Conservation (phyloP, 2,888 invertebrate genomes). For the Lymantria monacha region DNA sequence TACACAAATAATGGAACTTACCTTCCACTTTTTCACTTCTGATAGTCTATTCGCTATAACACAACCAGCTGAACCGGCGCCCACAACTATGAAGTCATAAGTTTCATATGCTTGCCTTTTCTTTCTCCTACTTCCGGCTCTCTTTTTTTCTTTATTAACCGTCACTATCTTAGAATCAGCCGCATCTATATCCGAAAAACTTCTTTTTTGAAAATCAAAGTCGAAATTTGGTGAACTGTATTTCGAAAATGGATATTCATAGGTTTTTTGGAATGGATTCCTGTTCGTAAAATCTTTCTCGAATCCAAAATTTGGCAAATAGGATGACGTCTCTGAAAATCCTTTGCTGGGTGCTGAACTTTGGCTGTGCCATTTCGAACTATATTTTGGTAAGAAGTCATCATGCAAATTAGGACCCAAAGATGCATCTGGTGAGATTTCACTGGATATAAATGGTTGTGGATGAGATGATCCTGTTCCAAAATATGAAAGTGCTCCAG, state of each 20-base stretch:
- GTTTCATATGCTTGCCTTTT: conserved; percentile 55
- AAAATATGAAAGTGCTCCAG: conserved; percentile 5
- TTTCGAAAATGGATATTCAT: conserved; percentile 23
- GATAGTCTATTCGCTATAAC: conserved; percentile 85
- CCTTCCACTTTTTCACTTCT: conserved; percentile 84
- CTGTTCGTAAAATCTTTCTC: conserved; percentile 1
- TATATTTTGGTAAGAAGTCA: conserved; percentile 32
- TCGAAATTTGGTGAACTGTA: conserved; percentile 14
- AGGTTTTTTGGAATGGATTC: conserved; percentile 7
- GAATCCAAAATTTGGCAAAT: conserved; percentile 39
- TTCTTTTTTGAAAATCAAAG: conserved; percentile 32
- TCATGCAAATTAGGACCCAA: conserved; percentile 31
- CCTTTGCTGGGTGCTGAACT: conserved; percentile 43
- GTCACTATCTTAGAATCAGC: conserved; percentile 42
- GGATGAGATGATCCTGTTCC: conserved; percentile 5
- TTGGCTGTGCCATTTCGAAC: conserved; percentile 38
- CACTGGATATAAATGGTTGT: conserved; percentile 16
- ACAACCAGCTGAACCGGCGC: conserved; percentile 86
- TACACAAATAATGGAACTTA: conserved; percentile 42
- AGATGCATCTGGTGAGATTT: conserved; percentile 12
- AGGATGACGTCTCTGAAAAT: conserved; percentile 41
- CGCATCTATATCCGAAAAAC: conserved; percentile 41
- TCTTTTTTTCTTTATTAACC: conserved; percentile 40
- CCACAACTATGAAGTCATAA: conserved; percentile 84
- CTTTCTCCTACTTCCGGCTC: conserved; percentile 44